A percentile compares a stretch with the other conserved stretches of the same genome.
Evolutionary conservation across 2,797 vertebrate species (phyloP).

Genomic region (Pseudochirops corinnae): DNA sequence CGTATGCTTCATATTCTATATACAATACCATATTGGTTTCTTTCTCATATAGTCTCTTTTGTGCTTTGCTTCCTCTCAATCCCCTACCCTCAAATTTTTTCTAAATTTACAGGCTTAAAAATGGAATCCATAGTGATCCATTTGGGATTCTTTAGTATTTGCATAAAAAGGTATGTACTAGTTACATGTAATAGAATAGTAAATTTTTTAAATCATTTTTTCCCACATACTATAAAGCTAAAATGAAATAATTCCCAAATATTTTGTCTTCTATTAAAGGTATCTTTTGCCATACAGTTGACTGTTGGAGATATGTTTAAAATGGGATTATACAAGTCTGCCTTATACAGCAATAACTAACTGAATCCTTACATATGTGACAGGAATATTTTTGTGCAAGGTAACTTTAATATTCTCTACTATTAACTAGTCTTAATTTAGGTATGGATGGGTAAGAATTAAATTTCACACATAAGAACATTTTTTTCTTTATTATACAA

Average conservation of each 20-base stretch:
- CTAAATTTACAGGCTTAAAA: slow-evolving; percentile 49
- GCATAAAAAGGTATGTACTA: slow-evolving; percentile 52
- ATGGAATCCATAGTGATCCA: slow-evolving; percentile 26
- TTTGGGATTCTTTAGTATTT: slow-evolving; percentile 15
- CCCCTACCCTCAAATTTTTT: not conserved
- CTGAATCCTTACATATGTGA: not conserved
- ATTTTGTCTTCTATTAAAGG: slow-evolving; percentile 37
- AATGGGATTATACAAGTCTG: not conserved
- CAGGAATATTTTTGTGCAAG: slow-evolving; percentile 39
- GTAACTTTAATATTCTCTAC: slow-evolving; percentile 41
- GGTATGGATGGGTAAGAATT: not conserved
- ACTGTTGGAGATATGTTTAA: not conserved
- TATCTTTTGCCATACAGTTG: not conserved
- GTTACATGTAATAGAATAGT: slow-evolving; percentile 26
- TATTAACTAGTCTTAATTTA: slow-evolving; percentile 23
- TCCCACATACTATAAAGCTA: slow-evolving; percentile 33
- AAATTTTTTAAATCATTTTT: slow-evolving; percentile 30
- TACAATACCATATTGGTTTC: not conserved
- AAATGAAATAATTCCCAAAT: slow-evolving; percentile 16
- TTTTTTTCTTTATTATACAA: slow-evolving; percentile 50
- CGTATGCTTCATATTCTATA: not conserved
- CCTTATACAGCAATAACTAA: not conserved
- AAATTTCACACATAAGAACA: slow-evolving; percentile 15
- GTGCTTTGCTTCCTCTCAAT: not conserved
- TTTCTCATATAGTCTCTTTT: slow-evolving; percentile 9